Conservation (phyloP, 1,140 invertebrate genomes). For the Alviniconcha marisindica region DNA sequence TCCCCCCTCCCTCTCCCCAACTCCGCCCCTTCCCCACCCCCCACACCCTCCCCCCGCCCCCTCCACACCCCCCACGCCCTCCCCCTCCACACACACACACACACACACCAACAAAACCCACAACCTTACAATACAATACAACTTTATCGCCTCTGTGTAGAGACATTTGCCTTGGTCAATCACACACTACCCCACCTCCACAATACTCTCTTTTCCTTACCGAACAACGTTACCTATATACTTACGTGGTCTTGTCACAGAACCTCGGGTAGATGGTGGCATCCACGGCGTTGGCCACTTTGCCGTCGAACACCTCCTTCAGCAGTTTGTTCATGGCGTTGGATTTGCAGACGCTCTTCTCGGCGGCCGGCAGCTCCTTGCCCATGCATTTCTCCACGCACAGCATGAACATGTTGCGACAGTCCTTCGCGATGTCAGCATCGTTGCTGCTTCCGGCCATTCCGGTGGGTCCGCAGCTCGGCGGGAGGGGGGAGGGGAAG, state of each 20-base stretch:
- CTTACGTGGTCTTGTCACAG: conserved; percentile 35
- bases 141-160: too few species aligned
- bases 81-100: too few species aligned
- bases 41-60: too few species aligned
- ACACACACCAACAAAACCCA: too few species aligned
- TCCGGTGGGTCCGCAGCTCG: neutral
- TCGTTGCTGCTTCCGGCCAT: neutral
- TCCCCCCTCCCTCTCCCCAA: too few species aligned
- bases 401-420: conserved; percentile 6
- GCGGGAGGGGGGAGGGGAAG: neutral
- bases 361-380: conserved; percentile 19
- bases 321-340: conserved; percentile 26
- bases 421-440: conserved; percentile 12
- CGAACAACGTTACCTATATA: too few species aligned
- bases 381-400: conserved; percentile 31
- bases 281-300: conserved; percentile 12
- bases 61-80: too few species aligned
- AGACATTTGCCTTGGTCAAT: too few species aligned
- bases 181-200: too few species aligned
- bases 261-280: conserved; percentile 33
- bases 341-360: conserved; percentile 15
- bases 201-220: too few species aligned
- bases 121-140: too few species aligned
- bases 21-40: too few species aligned
- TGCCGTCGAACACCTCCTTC: conserved; percentile 7